Percentiles rank a stretch among this genome's conserved stretches.
phyloP scores from a whole-genome alignment of 1,140 invertebrate species.

The Wiebesia pumilae region DNA sequence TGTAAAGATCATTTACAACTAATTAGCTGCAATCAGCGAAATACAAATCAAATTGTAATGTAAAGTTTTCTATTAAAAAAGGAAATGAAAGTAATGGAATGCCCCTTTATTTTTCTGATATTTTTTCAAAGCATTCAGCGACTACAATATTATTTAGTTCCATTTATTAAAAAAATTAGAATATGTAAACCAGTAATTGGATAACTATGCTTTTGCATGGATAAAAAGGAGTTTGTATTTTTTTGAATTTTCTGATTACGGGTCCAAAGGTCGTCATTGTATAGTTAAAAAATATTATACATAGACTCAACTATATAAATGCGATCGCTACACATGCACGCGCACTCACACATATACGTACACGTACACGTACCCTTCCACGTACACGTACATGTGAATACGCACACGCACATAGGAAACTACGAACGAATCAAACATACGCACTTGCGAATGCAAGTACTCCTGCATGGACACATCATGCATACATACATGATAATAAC shows the following conservation, averaged over 20 bases:
- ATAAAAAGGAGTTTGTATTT: conserved; percentile 59
- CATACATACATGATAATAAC: not conserved
- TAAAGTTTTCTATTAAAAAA: conserved; percentile 14
- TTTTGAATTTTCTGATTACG: conserved; percentile 68
- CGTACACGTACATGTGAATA: not conserved
- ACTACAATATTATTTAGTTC: not conserved
- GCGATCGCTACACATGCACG: not conserved
- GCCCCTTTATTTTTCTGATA: conserved; percentile 32
- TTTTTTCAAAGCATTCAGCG: conserved; percentile 10
- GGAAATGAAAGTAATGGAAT: conserved; percentile 9
- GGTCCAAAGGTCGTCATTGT: conserved; percentile 71
- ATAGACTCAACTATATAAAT: not conserved
- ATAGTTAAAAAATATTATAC: conserved; percentile 60
- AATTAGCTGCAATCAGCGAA: conserved; percentile 60
- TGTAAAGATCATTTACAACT: conserved; percentile 35
- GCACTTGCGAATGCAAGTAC: not conserved
- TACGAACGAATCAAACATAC: too few species aligned
- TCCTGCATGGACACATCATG: not conserved
- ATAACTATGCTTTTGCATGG: conserved; percentile 43
- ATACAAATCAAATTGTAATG: conserved; percentile 59
- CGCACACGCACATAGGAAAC: not conserved
- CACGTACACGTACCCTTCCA: not conserved
- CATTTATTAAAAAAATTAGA: not conserved
- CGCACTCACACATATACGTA: conserved; percentile 51
- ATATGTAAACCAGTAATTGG: conserved; percentile 17